These are phyloP conservation scores for Rhynchomys soricoides DNA, from an alignment of 2,113 vertebrate species.

Conservation along the genomic window DNA sequence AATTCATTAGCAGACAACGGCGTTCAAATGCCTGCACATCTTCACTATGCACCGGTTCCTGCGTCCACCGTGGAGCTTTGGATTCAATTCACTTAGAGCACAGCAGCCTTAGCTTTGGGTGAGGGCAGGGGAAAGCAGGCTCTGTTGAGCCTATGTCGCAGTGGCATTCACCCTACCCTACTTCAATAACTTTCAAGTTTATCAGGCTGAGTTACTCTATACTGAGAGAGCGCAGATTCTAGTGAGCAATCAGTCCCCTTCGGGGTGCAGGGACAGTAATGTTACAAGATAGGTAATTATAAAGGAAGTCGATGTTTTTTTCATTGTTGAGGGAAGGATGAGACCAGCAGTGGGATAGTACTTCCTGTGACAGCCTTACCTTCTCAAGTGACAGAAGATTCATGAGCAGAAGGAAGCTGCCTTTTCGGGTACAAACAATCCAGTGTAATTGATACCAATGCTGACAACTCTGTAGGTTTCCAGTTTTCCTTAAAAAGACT, in stretches of 20 bases:
- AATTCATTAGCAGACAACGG: not conserved
- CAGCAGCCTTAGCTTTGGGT: not conserved
- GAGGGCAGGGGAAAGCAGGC: not conserved
- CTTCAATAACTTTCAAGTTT: not conserved
- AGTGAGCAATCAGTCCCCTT: not conserved
- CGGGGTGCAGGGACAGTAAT: not conserved
- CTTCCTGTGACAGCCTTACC: not conserved
- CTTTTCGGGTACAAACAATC: not conserved
- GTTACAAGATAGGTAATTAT: not conserved
- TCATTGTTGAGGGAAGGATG: slow-evolving; percentile 32
- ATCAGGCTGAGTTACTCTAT: not conserved
- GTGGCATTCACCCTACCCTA: not conserved
- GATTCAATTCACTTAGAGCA: not conserved
- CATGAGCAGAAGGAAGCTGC: not conserved
- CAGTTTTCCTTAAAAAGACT: not conserved
- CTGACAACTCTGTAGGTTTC: not conserved
- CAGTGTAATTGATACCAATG: not conserved
- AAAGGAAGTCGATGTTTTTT: slow-evolving; percentile 36
- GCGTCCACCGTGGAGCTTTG: not conserved
- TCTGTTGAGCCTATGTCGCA: not conserved
- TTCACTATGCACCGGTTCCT: not conserved
- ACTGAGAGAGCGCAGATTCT: not conserved
- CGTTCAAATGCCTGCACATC: not conserved
- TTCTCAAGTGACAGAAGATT: not conserved
- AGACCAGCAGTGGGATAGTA: slow-evolving; percentile 2